phyloP scores from a whole-genome alignment of 2,888 invertebrate genomes.

The Luperina testacea region DNA sequence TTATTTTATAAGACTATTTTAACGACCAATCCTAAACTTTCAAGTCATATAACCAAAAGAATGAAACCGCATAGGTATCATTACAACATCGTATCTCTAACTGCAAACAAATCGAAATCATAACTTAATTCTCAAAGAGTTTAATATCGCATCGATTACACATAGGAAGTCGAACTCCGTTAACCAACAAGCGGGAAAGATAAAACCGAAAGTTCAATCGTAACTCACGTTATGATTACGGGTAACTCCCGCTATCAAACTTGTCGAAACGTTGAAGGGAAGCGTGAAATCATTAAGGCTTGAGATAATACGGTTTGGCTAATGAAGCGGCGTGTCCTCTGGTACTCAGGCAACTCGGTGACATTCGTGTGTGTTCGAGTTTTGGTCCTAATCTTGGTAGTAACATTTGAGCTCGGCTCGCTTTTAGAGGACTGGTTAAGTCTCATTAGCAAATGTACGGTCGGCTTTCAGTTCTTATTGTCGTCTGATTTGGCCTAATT shows the following conservation, averaged over 20 bases:
- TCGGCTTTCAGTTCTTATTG: conserved; percentile 33
- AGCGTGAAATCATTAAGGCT: conserved; percentile 85
- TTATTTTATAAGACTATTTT: neutral
- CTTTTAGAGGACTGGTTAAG: conserved; percentile 30
- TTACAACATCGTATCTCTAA: conserved; percentile 16
- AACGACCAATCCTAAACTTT: neutral
- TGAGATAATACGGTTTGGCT: conserved; percentile 83
- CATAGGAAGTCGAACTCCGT: conserved; percentile 78
- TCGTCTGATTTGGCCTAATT: conserved; percentile 33
- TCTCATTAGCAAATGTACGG: conserved; percentile 49
- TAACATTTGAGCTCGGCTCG: conserved; percentile 36
- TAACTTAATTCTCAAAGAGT: conserved; percentile 75
- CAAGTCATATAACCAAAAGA: conserved; percentile 1
- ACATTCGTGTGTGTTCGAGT: conserved; percentile 52
- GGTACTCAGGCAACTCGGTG: conserved; percentile 72
- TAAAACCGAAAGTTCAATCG: conserved; percentile 84
- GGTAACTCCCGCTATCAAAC: conserved; percentile 75
- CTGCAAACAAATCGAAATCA: conserved; percentile 40
- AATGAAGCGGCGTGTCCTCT: conserved; percentile 79
- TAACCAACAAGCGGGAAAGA: conserved; percentile 81
- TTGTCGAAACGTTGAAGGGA: conserved; percentile 76
- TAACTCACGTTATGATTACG: conserved; percentile 83
- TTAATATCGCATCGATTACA: conserved; percentile 79
- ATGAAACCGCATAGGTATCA: conserved; percentile 15
- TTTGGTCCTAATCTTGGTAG: conserved; percentile 45